Conservation (phyloP, 2,797 vertebrate species). For the Momotus momota region DNA sequence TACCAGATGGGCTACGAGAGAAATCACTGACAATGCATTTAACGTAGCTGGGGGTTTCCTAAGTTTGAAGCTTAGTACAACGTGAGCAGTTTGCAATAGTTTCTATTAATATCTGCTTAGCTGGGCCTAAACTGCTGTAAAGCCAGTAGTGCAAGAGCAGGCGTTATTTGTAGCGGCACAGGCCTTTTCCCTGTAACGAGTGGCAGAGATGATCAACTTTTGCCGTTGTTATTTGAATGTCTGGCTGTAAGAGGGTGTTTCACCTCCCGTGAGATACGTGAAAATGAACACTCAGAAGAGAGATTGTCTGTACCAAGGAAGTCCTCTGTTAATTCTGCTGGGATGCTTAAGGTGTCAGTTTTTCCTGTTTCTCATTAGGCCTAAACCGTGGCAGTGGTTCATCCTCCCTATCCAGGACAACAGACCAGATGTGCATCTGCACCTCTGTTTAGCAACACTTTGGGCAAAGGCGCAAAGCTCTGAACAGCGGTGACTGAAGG, state of each 20-base stretch:
- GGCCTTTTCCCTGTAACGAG: neutral
- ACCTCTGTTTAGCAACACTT: neutral
- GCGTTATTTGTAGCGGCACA: neutral
- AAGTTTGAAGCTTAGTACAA: neutral
- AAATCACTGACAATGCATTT: neutral
- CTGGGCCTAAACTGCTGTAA: neutral
- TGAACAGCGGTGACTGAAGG: neutral
- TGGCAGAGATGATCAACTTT: neutral
- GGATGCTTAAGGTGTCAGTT: neutral
- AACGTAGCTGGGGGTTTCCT: constrained; percentile 5
- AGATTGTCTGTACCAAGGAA: neutral
- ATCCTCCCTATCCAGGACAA: neutral
- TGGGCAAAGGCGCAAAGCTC: neutral
- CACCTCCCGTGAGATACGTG: neutral
- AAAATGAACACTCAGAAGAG: neutral
- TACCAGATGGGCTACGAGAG: neutral
- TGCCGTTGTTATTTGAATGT: neutral
- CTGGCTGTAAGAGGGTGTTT: neutral
- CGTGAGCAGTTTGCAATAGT: neutral
- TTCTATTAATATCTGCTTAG: neutral
- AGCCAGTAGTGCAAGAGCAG: neutral
- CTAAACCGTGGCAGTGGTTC: neutral
- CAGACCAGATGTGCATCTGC: neutral
- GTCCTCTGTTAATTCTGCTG: neutral
- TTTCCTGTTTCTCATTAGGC: neutral